A percentile compares a stretch with the other conserved stretches of the same genome.
These are phyloP conservation scores for Panzeria rudis DNA, from an alignment of 2,888 invertebrate species.

Conservation along the genomic window DNA sequence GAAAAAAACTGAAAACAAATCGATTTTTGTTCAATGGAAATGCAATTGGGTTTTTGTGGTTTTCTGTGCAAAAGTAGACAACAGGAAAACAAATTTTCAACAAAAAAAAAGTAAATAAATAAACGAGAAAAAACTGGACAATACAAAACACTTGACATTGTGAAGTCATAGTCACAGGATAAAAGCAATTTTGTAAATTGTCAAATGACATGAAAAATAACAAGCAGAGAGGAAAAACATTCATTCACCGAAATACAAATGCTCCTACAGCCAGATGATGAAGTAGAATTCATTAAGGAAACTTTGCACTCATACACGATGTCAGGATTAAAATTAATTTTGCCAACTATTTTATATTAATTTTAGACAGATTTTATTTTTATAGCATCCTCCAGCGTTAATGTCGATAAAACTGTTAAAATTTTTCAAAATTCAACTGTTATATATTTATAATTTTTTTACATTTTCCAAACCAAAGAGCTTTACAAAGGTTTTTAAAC, in stretches of 20 bases:
- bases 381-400: no score
- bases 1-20: slow-evolving; percentile 32
- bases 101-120: background rate
- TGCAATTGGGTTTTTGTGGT: slow-evolving; percentile 65
- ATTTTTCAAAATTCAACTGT: no score
- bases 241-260: background rate
- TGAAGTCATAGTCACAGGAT: slow-evolving; percentile 53
- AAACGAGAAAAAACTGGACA: slow-evolving; percentile 24
- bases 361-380: background rate
- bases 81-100: slow-evolving; percentile 19
- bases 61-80: slow-evolving; percentile 30
- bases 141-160: slow-evolving; percentile 63
- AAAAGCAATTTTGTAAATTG: slow-evolving; percentile 69
- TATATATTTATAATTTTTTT: no score
- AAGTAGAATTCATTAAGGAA: slow-evolving; percentile 38
- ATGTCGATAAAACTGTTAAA: no score
- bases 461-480: no score
- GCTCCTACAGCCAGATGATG: background rate
- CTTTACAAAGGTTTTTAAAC: no score
- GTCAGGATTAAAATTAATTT: background rate
- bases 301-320: background rate
- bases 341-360: background rate
- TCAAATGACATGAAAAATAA: slow-evolving; percentile 65
- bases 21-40: slow-evolving; percentile 56
- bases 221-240: slow-evolving; percentile 35